Percentiles rank a stretch among this genome's conserved stretches.
These are phyloP conservation scores for Athene noctua DNA, from an alignment of 2,113 vertebrate genomes.

Conservation along the genomic window DNA sequence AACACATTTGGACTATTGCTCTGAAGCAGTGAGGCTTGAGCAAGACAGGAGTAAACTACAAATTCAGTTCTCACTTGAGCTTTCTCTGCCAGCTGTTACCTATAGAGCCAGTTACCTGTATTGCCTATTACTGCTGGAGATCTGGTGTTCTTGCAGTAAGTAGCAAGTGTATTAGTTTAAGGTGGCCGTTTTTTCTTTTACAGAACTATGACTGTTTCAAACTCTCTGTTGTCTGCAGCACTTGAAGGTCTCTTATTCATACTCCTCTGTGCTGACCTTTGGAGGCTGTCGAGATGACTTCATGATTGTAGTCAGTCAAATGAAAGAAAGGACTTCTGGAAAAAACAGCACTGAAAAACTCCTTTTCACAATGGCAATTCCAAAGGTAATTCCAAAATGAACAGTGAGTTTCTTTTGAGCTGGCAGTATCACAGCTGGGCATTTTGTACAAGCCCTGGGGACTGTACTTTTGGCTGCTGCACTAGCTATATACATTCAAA, in stretches of 20 bases:
- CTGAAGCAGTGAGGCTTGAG: not conserved
- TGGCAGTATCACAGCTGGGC: not conserved
- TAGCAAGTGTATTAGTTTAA: not conserved
- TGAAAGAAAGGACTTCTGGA: constrained; percentile 75
- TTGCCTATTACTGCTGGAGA: not conserved
- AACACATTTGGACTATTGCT: not conserved
- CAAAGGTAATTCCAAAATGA: constrained; percentile 76
- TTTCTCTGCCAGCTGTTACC: not conserved
- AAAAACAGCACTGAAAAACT: constrained; percentile 85
- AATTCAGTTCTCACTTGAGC: not conserved
- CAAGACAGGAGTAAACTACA: not conserved
- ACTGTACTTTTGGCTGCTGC: not conserved
- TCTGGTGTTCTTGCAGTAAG: not conserved
- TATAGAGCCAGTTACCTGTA: not conserved
- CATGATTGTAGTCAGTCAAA: constrained; percentile 85
- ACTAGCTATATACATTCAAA: not conserved
- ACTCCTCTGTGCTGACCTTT: constrained; percentile 85
- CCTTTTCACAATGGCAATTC: constrained; percentile 82
- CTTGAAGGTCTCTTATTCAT: constrained; percentile 78
- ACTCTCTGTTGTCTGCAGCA: constrained; percentile 71
- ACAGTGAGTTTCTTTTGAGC: not conserved
- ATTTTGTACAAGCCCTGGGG: not conserved
- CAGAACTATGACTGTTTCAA: constrained; percentile 6
- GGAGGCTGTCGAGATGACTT: constrained; percentile 88
- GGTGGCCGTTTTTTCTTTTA: not conserved